Conservation (phyloP, 1,140 invertebrate genomes). For the Cyrtorhinus lividipennis region DNA sequence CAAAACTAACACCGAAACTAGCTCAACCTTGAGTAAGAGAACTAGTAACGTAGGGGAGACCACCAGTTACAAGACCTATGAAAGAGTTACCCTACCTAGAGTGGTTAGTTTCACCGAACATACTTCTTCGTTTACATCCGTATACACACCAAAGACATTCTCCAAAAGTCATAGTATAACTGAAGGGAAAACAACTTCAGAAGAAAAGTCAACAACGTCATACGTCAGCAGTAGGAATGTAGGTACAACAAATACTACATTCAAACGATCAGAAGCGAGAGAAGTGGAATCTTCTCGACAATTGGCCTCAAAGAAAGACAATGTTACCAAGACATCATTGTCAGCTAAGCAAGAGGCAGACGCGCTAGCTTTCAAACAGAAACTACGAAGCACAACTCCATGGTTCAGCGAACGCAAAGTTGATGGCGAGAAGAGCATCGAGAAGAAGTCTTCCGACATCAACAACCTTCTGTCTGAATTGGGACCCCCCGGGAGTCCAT, state of each 20-base stretch:
- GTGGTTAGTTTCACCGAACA: background rate
- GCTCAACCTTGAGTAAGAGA: background rate
- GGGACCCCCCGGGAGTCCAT: constrained; percentile 30
- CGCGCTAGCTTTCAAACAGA: background rate
- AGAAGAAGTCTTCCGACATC: constrained; percentile 59
- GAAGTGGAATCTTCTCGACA: constrained; percentile 1
- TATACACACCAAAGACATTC: background rate
- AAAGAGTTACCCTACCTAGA: background rate
- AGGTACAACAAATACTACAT: background rate
- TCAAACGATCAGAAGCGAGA: constrained; percentile 2
- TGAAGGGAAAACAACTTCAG: background rate
- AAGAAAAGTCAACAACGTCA: background rate
- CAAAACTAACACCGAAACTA: background rate
- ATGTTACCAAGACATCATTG: background rate
- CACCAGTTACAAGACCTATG: background rate
- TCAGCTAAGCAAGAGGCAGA: background rate
- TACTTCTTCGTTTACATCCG: background rate
- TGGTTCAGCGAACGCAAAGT: constrained; percentile 15
- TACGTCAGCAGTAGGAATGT: background rate
- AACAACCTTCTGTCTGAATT: constrained; percentile 38
- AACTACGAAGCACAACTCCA: background rate
- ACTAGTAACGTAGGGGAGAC: too few species aligned
- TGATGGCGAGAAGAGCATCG: constrained; percentile 30
- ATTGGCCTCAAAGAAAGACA: background rate
- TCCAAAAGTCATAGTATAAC: background rate